Evolutionary conservation across 2,888 invertebrate genomes (phyloP).

Genomic region (Rhagonycha fulva): DNA sequence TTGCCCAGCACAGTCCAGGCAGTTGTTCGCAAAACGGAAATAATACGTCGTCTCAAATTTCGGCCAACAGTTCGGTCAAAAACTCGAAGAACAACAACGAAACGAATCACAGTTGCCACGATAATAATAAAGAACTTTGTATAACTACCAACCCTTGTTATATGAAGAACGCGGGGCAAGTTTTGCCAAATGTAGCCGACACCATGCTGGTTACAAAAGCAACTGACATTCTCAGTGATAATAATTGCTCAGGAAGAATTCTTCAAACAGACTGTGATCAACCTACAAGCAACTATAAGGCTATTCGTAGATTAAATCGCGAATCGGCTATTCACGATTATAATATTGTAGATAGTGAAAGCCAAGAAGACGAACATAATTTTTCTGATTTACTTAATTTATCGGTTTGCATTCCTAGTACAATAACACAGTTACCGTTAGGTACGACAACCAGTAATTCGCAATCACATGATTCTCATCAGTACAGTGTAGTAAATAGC

Average conservation of each 20-base stretch:
- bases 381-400: slow-evolving; percentile 53
- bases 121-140: slow-evolving; percentile 38
- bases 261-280: slow-evolving; percentile 20
- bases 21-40: slow-evolving; percentile 42
- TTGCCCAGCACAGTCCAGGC: slow-evolving; percentile 46
- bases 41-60: slow-evolving; percentile 27
- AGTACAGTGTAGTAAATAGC: slow-evolving; percentile 52
- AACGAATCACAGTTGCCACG: slow-evolving; percentile 12
- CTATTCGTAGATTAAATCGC: slow-evolving; percentile 6
- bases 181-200: slow-evolving; percentile 10
- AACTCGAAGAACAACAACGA: slow-evolving; percentile 13
- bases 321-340: slow-evolving; percentile 8
- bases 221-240: background rate
- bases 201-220: background rate
- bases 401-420: slow-evolving; percentile 50
- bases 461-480: slow-evolving; percentile 41
- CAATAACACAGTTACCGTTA: slow-evolving; percentile 42
- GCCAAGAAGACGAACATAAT: slow-evolving; percentile 49
- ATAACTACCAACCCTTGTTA: slow-evolving; percentile 45
- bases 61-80: slow-evolving; percentile 10
- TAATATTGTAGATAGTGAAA: slow-evolving; percentile 47
- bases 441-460: slow-evolving; percentile 42
- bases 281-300: slow-evolving; percentile 1
- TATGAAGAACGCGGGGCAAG: slow-evolving; percentile 16
- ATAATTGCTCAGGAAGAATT: slow-evolving; percentile 9